A percentile compares a stretch with the other conserved stretches of the same genome.
Evolutionary conservation across 1,140 invertebrate genomes (phyloP).

Genomic region (Sitobion miscanthi): DNA sequence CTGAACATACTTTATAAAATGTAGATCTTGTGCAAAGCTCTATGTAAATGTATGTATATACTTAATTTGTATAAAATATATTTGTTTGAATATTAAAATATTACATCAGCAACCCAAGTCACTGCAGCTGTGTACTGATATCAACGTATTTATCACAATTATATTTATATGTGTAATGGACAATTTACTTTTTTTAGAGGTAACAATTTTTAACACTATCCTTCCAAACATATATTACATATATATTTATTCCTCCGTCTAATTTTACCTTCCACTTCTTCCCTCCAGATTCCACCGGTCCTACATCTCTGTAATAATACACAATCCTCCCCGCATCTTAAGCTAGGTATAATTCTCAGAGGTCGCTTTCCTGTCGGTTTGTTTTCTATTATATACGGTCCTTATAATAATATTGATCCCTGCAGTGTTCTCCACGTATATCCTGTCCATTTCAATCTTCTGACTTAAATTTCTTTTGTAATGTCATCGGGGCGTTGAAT

Average conservation of each 20-base stretch:
- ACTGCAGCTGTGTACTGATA: not conserved
- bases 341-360: not conserved
- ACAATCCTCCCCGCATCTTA: not conserved
- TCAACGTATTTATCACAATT: not conserved
- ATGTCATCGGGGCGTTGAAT: not conserved
- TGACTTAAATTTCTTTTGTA: not conserved
- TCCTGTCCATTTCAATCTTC: not conserved
- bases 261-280: not conserved
- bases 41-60: not conserved
- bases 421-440: not conserved
- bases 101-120: not conserved
- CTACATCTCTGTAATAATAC: not conserved
- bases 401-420: not conserved
- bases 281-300: not conserved
- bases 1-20: too few species aligned
- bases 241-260: not conserved
- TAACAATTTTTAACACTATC: not conserved
- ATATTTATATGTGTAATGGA: too few species aligned
- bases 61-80: not conserved
- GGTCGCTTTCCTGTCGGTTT: not conserved
- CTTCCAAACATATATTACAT: not conserved
- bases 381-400: not conserved
- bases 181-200: not conserved
- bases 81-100: not conserved
- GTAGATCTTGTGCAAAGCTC: not conserved